Conservation (phyloP, 2,888 invertebrate genomes). For the Lagria hirta region DNA sequence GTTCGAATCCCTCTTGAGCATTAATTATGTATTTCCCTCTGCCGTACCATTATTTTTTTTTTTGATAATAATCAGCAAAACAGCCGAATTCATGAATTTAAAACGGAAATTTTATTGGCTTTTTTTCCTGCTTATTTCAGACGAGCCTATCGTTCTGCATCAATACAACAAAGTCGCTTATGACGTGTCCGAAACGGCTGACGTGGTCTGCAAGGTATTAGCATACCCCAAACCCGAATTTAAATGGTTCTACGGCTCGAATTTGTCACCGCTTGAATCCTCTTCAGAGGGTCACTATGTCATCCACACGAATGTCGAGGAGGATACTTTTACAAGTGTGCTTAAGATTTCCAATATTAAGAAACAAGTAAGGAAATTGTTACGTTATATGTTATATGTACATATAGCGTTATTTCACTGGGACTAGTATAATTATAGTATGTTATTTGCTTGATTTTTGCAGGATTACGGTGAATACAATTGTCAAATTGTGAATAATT, state of each 20-base stretch:
- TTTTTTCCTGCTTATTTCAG: constrained; percentile 59
- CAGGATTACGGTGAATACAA: constrained; percentile 91
- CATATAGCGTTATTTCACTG: no score
- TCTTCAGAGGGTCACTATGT: constrained; percentile 85
- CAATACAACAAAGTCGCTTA: constrained; percentile 88
- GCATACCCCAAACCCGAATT: constrained; percentile 92
- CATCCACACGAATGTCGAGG: constrained; percentile 78
- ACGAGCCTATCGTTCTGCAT: constrained; percentile 83
- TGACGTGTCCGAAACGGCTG: constrained; percentile 80
- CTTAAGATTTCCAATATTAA: constrained; percentile 73
- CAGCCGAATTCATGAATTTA: no score
- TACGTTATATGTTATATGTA: no score
- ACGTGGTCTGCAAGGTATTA: constrained; percentile 84
- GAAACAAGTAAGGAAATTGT: no score
- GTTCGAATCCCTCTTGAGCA: no score
- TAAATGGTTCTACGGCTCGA: constrained; percentile 84
- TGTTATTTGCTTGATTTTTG: no score
- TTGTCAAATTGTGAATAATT: constrained; percentile 81
- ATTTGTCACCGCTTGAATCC: constrained; percentile 72
- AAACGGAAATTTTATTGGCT: no score
- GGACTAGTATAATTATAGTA: no score
- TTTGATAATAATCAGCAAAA: no score
- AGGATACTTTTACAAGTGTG: constrained; percentile 83
- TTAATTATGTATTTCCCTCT: no score
- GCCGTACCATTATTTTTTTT: no score